Evolutionary conservation across 2,888 invertebrate species (phyloP).

Genomic region (Chalcis sispes): DNA sequence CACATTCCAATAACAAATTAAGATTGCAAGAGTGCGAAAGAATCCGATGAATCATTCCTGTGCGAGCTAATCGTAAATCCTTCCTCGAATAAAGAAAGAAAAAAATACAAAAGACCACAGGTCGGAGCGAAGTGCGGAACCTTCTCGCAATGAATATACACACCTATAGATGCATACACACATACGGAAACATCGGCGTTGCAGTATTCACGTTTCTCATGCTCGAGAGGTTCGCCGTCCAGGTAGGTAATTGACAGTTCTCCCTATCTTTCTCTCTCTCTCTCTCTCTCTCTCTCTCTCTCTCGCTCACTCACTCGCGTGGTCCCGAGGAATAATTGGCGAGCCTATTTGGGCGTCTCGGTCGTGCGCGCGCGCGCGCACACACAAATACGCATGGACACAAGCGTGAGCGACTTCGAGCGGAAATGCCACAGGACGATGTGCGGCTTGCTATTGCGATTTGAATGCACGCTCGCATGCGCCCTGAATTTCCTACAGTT

Average conservation of each 20-base stretch:
- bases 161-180: not conserved
- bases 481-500: constrained; percentile 3
- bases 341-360: constrained; percentile 68
- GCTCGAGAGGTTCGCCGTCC: constrained; percentile 61
- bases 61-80: constrained; percentile 53
- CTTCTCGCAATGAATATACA: not conserved
- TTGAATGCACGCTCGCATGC: no score
- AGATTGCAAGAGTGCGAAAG: constrained; percentile 38
- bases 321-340: constrained; percentile 71
- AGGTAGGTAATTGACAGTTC: constrained; percentile 70
- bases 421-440: constrained; percentile 7
- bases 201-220: constrained; percentile 62
- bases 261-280: constrained; percentile 52
- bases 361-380: constrained; percentile 11
- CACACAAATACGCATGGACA: not conserved
- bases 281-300: constrained; percentile 58
- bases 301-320: constrained; percentile 64
- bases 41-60: constrained; percentile 48
- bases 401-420: not conserved
- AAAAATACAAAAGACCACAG: no score
- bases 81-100: no score
- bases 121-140: no score
- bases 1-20: constrained; percentile 19
- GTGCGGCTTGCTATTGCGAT: no score
- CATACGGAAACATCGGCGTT: not conserved